phyloP scores from a whole-genome alignment of 2,797 vertebrate species.

The Chelmon rostratus region DNA sequence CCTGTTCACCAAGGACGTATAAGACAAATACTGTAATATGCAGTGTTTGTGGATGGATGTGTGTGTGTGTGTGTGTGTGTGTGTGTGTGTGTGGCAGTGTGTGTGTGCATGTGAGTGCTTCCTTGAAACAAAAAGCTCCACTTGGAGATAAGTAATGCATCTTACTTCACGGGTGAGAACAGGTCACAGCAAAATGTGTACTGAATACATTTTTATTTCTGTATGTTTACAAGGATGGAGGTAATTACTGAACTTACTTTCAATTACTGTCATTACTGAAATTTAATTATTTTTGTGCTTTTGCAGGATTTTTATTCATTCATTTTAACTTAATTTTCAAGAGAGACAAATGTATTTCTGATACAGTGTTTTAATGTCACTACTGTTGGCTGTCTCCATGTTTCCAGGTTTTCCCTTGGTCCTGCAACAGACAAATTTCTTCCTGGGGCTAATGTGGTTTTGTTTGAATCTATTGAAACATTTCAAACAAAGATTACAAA shows the following conservation, averaged over 20 bases:
- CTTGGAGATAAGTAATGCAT: neutral
- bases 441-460: neutral
- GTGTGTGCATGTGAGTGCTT: neutral
- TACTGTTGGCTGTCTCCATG: neutral
- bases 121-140: neutral
- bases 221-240: neutral
- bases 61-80: neutral
- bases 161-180: neutral
- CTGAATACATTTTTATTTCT: neutral
- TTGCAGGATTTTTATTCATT: neutral
- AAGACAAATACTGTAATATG: conserved; percentile 27
- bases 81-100: neutral
- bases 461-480: neutral
- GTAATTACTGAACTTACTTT: neutral
- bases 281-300: neutral
- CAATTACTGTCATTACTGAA: neutral
- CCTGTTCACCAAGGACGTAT: conserved; percentile 29
- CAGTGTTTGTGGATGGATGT: conserved; percentile 11
- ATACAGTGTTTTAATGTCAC: too few relatives aligned
- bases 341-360: neutral
- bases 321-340: neutral
- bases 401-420: neutral
- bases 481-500: neutral
- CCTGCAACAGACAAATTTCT: neutral
- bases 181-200: neutral